phyloP scores from a whole-genome alignment of 2,888 invertebrate species.

The Eucriotettix oculatus region DNA sequence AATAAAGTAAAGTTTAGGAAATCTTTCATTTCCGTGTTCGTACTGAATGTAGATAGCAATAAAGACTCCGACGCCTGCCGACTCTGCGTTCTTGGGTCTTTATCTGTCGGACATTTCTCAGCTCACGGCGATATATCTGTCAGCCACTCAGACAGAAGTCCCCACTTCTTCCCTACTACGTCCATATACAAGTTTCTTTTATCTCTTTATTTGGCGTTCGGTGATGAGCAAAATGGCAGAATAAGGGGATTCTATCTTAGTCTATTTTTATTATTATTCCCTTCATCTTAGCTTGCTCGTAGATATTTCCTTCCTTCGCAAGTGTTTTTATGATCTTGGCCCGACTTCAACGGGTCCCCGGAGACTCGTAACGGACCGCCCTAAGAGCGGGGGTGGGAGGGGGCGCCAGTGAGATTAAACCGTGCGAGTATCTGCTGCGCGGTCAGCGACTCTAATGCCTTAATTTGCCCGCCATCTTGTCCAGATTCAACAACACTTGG shows the following conservation, averaged over 20 bases:
- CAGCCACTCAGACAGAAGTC: too few relatives aligned
- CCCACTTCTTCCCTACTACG: too few relatives aligned
- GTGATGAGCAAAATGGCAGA: slow-evolving; percentile 9
- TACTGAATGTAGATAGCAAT: too few relatives aligned
- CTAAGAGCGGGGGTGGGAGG: slow-evolving; percentile 5
- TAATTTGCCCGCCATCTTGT: not conserved
- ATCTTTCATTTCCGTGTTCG: too few relatives aligned
- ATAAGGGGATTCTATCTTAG: slow-evolving; percentile 12
- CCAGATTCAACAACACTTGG: not conserved
- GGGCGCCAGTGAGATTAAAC: slow-evolving; percentile 6
- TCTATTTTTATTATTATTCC: slow-evolving; percentile 11
- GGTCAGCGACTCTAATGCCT: not conserved
- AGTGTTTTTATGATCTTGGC: slow-evolving; percentile 10
- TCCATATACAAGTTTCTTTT: not conserved
- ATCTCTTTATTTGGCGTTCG: not conserved
- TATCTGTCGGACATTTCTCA: too few relatives aligned
- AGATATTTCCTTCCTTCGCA: slow-evolving; percentile 1
- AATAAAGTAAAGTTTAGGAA: too few relatives aligned
- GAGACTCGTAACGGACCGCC: slow-evolving; percentile 7
- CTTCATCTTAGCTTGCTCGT: slow-evolving; percentile 9
- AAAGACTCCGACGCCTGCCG: too few relatives aligned
- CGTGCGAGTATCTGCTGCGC: slow-evolving; percentile 2
- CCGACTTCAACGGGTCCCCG: slow-evolving; percentile 7
- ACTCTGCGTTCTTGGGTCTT: too few relatives aligned
- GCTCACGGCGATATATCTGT: too few relatives aligned